Percentiles rank a stretch among this genome's conserved stretches.
Conservation (phyloP, 2,797 vertebrate genomes). For the Amblyopsis hoosieri region DNA sequence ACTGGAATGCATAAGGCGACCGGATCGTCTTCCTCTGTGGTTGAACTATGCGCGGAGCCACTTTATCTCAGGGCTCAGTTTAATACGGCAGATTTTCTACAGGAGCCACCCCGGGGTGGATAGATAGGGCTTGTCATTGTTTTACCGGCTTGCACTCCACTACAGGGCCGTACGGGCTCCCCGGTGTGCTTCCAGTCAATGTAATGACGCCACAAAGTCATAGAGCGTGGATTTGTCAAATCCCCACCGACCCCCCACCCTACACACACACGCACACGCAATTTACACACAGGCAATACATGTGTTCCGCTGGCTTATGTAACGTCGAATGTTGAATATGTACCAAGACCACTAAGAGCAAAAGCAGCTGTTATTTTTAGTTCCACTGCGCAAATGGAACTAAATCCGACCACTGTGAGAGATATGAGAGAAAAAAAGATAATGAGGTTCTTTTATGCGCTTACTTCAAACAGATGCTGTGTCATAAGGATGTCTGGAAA, state of each 20-base stretch:
- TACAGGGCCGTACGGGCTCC: constrained; percentile 51
- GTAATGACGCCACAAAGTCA: constrained; percentile 51
- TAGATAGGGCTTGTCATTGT: constrained; percentile 75
- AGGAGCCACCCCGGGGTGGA: constrained; percentile 71
- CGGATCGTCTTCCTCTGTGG: constrained; percentile 40
- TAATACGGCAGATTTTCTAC: constrained; percentile 62
- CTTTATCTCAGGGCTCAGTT: constrained; percentile 73
- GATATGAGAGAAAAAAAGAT: constrained; percentile 18
- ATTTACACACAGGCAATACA: neutral
- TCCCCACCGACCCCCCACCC: constrained; percentile 11
- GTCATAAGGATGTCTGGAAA: constrained; percentile 31
- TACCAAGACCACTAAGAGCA: constrained; percentile 25
- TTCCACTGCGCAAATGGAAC: constrained; percentile 35
- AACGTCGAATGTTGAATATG: constrained; percentile 29
- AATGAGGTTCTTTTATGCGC: constrained; percentile 34
- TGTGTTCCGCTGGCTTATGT: constrained; percentile 33
- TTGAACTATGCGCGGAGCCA: constrained; percentile 54
- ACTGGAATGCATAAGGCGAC: constrained; percentile 69
- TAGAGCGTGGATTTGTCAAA: constrained; percentile 56
- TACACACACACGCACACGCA: constrained; percentile 34
- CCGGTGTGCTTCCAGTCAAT: constrained; percentile 54
- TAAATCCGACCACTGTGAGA: constrained; percentile 38
- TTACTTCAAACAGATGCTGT: constrained; percentile 24
- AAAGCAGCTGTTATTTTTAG: constrained; percentile 30
- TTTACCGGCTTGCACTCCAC: constrained; percentile 65